phyloP scores from a whole-genome alignment of 2,888 invertebrate genomes.

The Aphrophora alni region DNA sequence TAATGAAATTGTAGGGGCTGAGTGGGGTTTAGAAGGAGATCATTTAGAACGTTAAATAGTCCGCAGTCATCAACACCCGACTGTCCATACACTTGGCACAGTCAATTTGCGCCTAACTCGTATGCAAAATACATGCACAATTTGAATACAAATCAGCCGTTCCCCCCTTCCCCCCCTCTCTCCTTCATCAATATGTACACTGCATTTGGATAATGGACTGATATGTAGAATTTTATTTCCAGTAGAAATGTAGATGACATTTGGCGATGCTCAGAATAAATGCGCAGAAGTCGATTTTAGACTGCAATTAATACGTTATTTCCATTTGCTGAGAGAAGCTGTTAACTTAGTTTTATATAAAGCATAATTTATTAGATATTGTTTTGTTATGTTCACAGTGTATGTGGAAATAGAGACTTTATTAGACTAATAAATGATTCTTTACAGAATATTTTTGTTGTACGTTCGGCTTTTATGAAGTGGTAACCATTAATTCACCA shows the following conservation, averaged over 20 bases:
- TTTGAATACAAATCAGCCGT: neutral
- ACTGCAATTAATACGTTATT: neutral
- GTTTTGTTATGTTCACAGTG: too few relatives aligned
- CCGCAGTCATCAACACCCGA: neutral
- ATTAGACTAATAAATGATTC: too few relatives aligned
- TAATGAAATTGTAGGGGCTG: neutral
- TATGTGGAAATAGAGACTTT: too few relatives aligned
- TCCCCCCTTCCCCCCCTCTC: neutral
- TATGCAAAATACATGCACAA: neutral
- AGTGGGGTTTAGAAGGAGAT: neutral
- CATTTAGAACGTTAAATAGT: neutral
- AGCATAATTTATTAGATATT: too few relatives aligned
- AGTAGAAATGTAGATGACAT: neutral
- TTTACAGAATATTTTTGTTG: too few relatives aligned
- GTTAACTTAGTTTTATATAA: too few relatives aligned
- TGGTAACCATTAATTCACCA: too few relatives aligned
- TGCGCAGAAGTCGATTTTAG: neutral
- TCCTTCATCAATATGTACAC: neutral
- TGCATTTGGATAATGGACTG: slow-evolving; percentile 2
- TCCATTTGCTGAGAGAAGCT: neutral
- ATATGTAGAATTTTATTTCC: neutral
- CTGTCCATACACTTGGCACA: neutral
- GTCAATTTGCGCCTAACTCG: neutral
- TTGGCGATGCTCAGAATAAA: neutral
- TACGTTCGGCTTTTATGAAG: too few relatives aligned